Conservation (phyloP, 2,797 vertebrate genomes). For the Bucorvus abyssinicus region DNA sequence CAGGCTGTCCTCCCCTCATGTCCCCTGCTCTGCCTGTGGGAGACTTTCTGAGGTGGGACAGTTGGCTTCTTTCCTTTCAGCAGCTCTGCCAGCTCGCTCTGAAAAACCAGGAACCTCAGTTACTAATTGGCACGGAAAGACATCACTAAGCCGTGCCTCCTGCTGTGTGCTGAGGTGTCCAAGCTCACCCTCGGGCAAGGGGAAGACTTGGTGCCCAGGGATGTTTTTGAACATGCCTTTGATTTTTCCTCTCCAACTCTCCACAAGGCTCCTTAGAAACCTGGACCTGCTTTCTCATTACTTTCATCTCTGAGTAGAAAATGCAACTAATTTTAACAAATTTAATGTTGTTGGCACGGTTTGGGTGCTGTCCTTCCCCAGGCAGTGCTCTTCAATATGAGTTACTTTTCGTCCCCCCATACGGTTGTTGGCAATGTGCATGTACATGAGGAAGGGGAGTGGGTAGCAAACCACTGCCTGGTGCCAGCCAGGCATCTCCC, state of each 20-base stretch:
- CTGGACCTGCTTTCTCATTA: not conserved
- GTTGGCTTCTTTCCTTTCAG: not conserved
- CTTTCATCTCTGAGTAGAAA: not conserved
- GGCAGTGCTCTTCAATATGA: not conserved
- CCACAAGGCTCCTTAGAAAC: not conserved
- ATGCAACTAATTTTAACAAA: not conserved
- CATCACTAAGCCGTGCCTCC: accelerated
- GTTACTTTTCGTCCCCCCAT: not conserved
- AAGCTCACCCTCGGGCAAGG: not conserved
- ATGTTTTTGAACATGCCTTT: not conserved
- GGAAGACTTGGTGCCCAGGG: not conserved
- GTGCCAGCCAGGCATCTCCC: not conserved
- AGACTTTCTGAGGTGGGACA: not conserved
- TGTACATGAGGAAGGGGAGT: not conserved
- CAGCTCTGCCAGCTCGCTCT: not conserved
- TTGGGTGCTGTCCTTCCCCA: not conserved
- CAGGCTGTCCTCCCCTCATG: not conserved
- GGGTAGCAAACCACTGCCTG: not conserved
- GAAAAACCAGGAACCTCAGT: not conserved
- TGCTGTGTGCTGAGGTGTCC: not conserved
- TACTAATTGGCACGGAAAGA: not conserved
- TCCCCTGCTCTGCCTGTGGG: not conserved
- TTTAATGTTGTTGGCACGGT: not conserved
- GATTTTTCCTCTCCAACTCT: not conserved
- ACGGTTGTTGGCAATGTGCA: accelerated